Conservation (phyloP, 1,140 invertebrate genomes). For the Homarus americanus region DNA sequence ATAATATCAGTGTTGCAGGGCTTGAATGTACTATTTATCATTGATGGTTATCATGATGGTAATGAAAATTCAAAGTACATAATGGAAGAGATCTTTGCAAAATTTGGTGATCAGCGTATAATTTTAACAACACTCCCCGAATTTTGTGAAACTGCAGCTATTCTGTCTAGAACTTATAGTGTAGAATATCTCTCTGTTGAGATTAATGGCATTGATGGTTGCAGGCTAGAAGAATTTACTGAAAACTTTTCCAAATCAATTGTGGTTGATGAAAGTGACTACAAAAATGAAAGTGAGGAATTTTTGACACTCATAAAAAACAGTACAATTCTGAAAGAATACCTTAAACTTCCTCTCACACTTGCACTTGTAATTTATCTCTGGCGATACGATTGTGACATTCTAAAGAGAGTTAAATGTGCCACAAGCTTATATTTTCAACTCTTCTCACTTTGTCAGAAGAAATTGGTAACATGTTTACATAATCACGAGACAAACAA, state of each 20-base stretch:
- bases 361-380: conserved; percentile 51
- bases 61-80: neutral
- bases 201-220: conserved; percentile 51
- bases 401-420: conserved; percentile 26
- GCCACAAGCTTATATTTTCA: conserved; percentile 28
- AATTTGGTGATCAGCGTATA: conserved; percentile 24
- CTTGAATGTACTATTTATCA: conserved; percentile 30
- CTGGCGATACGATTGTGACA: conserved; percentile 11
- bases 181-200: neutral
- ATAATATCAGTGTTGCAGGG: neutral
- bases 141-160: neutral
- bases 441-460: conserved; percentile 13
- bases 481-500: neutral
- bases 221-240: neutral
- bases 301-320: conserved; percentile 11
- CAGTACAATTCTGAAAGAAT: conserved; percentile 2
- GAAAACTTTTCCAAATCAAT: conserved; percentile 30
- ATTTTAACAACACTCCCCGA: conserved; percentile 40
- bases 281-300: neutral
- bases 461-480: conserved; percentile 21
- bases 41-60: conserved; percentile 56
- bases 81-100: conserved; percentile 31
- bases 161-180: neutral
- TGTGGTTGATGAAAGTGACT: neutral
- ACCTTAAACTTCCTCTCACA: conserved; percentile 38